Base-by-base conservation (phyloP, 2,888 invertebrate species). In the Diplolepis rosae region DNA sequence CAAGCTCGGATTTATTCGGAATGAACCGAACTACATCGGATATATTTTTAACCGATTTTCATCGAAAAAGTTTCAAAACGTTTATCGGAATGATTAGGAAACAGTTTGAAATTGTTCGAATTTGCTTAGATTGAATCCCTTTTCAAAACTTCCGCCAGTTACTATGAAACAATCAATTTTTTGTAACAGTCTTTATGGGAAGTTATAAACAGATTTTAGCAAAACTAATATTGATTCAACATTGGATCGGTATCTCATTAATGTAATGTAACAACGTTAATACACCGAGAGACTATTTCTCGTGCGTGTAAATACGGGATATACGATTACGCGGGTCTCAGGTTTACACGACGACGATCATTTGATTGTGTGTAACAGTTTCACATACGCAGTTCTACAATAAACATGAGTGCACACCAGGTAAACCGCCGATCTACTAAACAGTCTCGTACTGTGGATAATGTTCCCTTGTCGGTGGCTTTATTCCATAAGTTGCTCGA, bases 401-500 rank as follows among this genome's bases (percentile, higher is more conserved):
- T 18, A 45, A 45, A 45, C 45, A 45, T 45, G n/a, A 61, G 24
- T 61, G 61, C 39, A 61, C 24, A 61, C 61, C 35, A 61, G 24
- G 61, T 39, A 35, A 61, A 61, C 61, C 61, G 39, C 39, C 39
- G 24, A 61, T 61, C 61, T 39, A 61, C 39, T 61, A 61, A 61
- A 39, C 27, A 61, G 61, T 24, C 61, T 61, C 61, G 61, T 39
- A 56, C 24, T 22, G 61, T 61, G 61, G 35, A 61, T 61, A 61
- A 61, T 39, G 61, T 61, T 61, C 24, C 61, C 61, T 61, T 61
- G 61, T 61, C 61, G 61, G 61, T 61, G 39, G 61, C 61, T 61
- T 61, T 61, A 61, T 61, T 61, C 61, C 61, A 61, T 61, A 61
- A 61, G 61, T 61, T 61, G 39, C 61, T 24, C 61, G 39, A 61